Evolutionary conservation across 2,113 vertebrate genomes (phyloP).

Genomic region (Hippoglossus stenolepis): DNA sequence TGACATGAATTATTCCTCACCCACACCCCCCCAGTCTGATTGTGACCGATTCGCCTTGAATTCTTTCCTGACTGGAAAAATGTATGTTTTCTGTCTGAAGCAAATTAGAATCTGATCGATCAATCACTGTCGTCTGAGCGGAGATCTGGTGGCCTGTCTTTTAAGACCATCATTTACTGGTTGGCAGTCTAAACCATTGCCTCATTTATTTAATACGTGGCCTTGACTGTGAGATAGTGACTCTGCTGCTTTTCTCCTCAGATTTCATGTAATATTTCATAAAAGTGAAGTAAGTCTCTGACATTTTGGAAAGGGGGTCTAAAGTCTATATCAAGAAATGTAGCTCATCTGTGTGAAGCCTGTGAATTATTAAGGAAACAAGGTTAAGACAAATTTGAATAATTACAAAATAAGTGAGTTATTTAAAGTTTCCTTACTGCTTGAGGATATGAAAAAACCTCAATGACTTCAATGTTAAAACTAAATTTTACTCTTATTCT

Average conservation of each 20-base stretch:
- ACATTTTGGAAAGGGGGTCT: too few relatives aligned
- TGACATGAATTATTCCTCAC: background rate
- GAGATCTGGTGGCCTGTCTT: constrained; percentile 6
- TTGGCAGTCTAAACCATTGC: background rate
- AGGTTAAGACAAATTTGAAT: constrained; percentile 3
- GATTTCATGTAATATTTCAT: background rate
- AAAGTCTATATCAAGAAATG: background rate
- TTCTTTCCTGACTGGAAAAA: background rate
- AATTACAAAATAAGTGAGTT: constrained; percentile 19
- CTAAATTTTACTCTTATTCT: background rate
- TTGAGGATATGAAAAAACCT: constrained; percentile 7
- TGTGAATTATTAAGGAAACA: background rate
- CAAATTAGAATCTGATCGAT: constrained; percentile 25
- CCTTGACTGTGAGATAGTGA: background rate
- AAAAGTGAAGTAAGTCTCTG: background rate
- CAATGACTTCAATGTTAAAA: constrained; percentile 6
- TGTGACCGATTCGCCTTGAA: background rate
- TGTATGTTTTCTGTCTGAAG: background rate
- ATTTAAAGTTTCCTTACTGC: constrained; percentile 2
- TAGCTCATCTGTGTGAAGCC: background rate
- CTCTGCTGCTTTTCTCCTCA: background rate
- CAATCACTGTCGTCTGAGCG: constrained; percentile 29
- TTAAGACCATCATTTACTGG: constrained; percentile 24
- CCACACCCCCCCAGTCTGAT: background rate
- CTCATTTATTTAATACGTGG: background rate